These are phyloP conservation scores for Drosophila meridiana DNA, from an alignment of 2,888 invertebrate genomes.

Conservation along the genomic window DNA sequence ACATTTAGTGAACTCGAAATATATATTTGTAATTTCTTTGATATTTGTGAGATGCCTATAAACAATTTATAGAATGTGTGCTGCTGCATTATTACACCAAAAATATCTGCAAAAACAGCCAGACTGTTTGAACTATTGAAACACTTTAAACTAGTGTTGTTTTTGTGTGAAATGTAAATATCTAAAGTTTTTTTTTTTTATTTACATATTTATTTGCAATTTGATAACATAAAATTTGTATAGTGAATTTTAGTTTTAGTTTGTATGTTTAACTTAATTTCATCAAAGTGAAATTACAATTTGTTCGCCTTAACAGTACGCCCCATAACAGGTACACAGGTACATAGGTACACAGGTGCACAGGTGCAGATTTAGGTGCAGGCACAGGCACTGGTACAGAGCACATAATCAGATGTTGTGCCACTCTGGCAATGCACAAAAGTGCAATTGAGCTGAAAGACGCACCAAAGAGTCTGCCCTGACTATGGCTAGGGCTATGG, in stretches of 20 bases:
- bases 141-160: no score
- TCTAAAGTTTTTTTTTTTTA: no score
- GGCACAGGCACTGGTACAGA: constrained; percentile 4
- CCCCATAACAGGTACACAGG: constrained; percentile 9
- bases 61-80: no score
- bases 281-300: background rate
- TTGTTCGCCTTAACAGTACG: background rate
- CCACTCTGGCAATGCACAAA: constrained; percentile 64
- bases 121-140: no score
- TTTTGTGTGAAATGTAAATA: no score
- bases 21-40: no score
- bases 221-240: no score
- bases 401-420: constrained; percentile 18
- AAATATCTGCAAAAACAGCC: no score
- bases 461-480: constrained; percentile 38
- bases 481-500: constrained; percentile 7
- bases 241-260: background rate
- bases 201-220: no score
- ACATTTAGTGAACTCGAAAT: no score
- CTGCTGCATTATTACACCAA: no score
- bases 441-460: constrained; percentile 76
- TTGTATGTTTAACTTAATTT: background rate
- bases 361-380: background rate
- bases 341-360: constrained; percentile 5
- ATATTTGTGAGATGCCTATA: no score